Conservation (phyloP, 2,113 vertebrate genomes). For the Alosa alosa region DNA sequence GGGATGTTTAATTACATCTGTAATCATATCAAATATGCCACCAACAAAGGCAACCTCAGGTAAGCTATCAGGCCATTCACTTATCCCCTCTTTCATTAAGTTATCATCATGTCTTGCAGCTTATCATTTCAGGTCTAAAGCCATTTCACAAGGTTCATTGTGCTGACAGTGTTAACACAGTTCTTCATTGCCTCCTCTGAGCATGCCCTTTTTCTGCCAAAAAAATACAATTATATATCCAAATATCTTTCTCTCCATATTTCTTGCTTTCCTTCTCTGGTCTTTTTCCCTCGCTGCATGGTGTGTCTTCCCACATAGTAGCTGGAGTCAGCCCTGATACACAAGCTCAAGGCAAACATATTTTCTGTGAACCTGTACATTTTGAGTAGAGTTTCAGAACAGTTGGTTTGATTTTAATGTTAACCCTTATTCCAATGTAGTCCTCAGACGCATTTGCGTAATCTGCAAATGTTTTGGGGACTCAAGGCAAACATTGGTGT, state of each 20-base stretch:
- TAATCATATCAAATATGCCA: constrained; percentile 97
- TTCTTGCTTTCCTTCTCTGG: constrained; percentile 23
- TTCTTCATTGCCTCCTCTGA: background rate
- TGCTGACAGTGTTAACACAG: background rate
- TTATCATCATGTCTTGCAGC: background rate
- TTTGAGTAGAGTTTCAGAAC: too few species aligned
- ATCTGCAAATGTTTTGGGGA: too few species aligned
- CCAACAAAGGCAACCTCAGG: constrained; percentile 98
- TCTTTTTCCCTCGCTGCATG: constrained; percentile 40
- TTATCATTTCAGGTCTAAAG: background rate
- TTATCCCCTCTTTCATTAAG: background rate
- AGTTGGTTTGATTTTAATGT: too few species aligned
- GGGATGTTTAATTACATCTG: constrained; percentile 99
- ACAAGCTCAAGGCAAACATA: too few species aligned
- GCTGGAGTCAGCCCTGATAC: too few species aligned
- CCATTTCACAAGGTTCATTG: background rate
- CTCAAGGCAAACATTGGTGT: too few species aligned
- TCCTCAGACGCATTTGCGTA: too few species aligned
- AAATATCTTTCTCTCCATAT: background rate
- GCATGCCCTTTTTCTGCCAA: background rate
- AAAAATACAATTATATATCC: background rate
- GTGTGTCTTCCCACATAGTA: too few species aligned
- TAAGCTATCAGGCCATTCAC: constrained; percentile 51
- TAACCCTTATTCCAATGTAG: too few species aligned
- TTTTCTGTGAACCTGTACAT: too few species aligned